phyloP scores from a whole-genome alignment of 2,797 vertebrate species.

The Leptatherina wallacei region DNA sequence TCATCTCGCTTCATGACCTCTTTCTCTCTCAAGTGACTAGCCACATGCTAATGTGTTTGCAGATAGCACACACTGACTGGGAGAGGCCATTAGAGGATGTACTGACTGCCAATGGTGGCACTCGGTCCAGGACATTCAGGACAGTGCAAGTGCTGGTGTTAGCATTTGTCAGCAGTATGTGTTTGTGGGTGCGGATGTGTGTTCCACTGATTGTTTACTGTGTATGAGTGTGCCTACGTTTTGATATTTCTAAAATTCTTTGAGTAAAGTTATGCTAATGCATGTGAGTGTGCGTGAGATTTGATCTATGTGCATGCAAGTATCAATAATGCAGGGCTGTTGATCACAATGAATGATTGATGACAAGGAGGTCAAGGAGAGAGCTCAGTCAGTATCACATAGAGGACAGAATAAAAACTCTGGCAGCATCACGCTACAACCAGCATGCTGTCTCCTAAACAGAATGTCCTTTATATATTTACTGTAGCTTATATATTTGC shows the following conservation, averaged over 20 bases:
- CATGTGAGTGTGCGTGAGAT: neutral
- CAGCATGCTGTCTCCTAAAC: slow-evolving; percentile 10
- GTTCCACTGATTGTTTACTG: neutral
- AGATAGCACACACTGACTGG: slow-evolving; percentile 53
- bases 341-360: slow-evolving; percentile 81
- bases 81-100: slow-evolving; percentile 59
- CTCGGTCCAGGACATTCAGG: slow-evolving; percentile 40
- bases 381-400: slow-evolving; percentile 41
- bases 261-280: neutral
- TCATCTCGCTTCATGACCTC: slow-evolving; percentile 56
- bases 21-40: slow-evolving; percentile 34
- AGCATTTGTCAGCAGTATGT: slow-evolving; percentile 39
- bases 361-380: slow-evolving; percentile 68
- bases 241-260: neutral
- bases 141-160: slow-evolving; percentile 48
- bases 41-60: slow-evolving; percentile 70
- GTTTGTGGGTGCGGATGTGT: slow-evolving; percentile 4
- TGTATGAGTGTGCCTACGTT: neutral
- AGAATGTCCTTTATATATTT: slow-evolving; percentile 10
- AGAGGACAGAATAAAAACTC: slow-evolving; percentile 25
- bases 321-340: slow-evolving; percentile 71
- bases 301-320: slow-evolving; percentile 1
- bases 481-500: neutral
- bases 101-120: slow-evolving; percentile 49
- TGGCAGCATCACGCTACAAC: slow-evolving; percentile 37